Evolutionary conservation across 2,888 invertebrate genomes (phyloP), one percentile per base, ranked within the genome.

Genomic region (Leptinotarsa peninsularis): DNA sequence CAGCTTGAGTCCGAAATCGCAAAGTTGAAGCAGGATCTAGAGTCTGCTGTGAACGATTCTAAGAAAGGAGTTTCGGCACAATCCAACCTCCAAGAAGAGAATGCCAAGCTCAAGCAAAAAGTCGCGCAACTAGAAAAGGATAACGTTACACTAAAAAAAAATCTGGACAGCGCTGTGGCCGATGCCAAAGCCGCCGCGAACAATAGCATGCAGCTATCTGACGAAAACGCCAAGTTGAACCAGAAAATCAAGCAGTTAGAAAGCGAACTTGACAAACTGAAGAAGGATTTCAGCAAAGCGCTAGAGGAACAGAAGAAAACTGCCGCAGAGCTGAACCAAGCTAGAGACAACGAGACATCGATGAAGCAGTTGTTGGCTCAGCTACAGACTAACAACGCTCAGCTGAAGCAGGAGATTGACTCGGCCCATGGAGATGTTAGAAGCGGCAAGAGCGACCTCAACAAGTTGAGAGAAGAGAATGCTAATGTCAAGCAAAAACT

Each of bases 391-490:
- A 76, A 76, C 54, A 80, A 81, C 15, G 63, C 75, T 7, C 78
- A 80, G 63, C 27, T 82, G 21, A 81, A 82, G 68, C 80, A 82
- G 70, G 77, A 80, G 27, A 68, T 82, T 21, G 80, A 81, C 13
- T 56, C 76, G 18, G 70, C 77, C 27, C 23, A 76, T 18, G 71
- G 73, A n/a, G 78, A 79, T 63, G 76, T 74, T 1, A 76, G 79
- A 56, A 68, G 76, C 58, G 66, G 54, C 13, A 73, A 74, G 52
- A 66, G 68, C 27, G 77, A 76, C 54, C 15, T 79, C 27, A 50
- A 33, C 27, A 81, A 78, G 70, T 15, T 75, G 14, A 75, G 72
- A 49, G 82, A 82, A n/a, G 80, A 79, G 18, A 80, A 80, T 50
- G 77, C 76, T 2, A 69, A 67, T 17, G 58, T 81, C 49, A 82